A percentile compares a stretch with the other conserved stretches of the same genome.
Conservation (phyloP, 2,113 vertebrate species). For the Callorhinus ursinus region DNA sequence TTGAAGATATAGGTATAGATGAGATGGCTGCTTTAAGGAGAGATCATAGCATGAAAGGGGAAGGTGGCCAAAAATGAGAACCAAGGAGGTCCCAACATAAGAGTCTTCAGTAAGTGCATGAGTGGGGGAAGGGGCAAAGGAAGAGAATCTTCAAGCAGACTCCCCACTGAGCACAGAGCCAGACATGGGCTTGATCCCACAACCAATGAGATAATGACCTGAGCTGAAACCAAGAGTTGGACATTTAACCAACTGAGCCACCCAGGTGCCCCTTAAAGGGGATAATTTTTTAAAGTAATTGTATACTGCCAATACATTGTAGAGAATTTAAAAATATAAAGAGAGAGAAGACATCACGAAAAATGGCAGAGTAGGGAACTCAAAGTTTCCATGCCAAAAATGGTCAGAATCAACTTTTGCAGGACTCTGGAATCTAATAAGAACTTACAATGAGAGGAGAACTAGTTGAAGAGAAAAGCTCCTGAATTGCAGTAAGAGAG, state of each 20-base stretch:
- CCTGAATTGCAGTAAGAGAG: background rate
- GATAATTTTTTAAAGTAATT: background rate
- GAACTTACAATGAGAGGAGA: background rate
- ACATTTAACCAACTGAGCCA: background rate
- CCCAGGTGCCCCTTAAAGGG: background rate
- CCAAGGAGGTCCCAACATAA: background rate
- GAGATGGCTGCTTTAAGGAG: background rate
- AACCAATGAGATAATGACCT: background rate
- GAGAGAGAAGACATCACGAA: background rate
- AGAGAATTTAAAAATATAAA: background rate
- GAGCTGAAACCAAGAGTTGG: background rate
- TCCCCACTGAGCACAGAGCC: background rate
- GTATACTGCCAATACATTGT: background rate
- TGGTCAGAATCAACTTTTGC: background rate
- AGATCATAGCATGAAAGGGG: background rate
- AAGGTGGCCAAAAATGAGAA: background rate
- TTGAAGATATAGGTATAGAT: background rate
- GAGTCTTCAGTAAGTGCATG: background rate
- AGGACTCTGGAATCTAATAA: background rate
- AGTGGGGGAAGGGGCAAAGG: background rate
- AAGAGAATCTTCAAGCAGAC: background rate
- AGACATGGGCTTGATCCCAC: background rate
- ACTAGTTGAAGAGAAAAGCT: background rate
- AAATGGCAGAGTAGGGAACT: background rate
- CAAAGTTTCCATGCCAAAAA: slow-evolving; percentile 13